Evolutionary conservation across 1,140 invertebrate species (phyloP).

Genomic region (Drosophila ironensis): DNA sequence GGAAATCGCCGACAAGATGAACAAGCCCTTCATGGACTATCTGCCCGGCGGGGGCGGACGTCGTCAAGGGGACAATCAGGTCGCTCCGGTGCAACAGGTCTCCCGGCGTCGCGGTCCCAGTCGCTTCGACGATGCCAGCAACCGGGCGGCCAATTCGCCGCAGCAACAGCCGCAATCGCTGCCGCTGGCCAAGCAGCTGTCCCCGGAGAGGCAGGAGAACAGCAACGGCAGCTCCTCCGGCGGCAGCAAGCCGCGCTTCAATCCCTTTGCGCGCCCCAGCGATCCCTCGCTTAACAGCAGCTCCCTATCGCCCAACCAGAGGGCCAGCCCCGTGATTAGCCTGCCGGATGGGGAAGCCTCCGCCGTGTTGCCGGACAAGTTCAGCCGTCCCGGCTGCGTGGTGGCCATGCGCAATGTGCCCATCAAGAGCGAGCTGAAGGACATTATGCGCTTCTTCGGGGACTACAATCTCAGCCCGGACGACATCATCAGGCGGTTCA

Average conservation of each 20-base stretch:
- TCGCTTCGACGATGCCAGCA: constrained; percentile 52
- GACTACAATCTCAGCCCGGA: constrained; percentile 89
- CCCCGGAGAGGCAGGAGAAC: constrained; percentile 1
- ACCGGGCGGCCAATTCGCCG: neutral
- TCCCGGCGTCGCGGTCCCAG: constrained; percentile 61
- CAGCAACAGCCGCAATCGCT: constrained; percentile 14
- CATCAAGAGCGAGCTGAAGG: constrained; percentile 91
- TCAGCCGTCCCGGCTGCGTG: constrained; percentile 91
- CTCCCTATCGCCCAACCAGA: constrained; percentile 5
- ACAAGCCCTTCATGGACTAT: constrained; percentile 75
- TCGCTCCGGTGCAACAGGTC: neutral
- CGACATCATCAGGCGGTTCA: constrained; percentile 91
- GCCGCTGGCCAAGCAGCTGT: constrained; percentile 1
- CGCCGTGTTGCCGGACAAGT: constrained; percentile 86
- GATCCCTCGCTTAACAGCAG: constrained; percentile 5
- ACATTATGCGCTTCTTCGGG: constrained; percentile 93
- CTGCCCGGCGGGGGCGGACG: constrained; percentile 61
- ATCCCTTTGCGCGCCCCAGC: constrained; percentile 50
- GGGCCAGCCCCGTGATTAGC: too few species aligned
- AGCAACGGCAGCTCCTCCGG: constrained; percentile 19
- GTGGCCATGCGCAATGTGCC: constrained; percentile 93
- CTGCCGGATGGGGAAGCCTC: too few species aligned
- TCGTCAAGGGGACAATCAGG: neutral
- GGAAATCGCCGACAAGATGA: constrained; percentile 83
- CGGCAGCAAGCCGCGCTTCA: constrained; percentile 50